A percentile compares a stretch with the other conserved stretches of the same genome.
These are phyloP conservation scores for Naja naja DNA, from an alignment of 2,113 vertebrate genomes.

Conservation along the genomic window DNA sequence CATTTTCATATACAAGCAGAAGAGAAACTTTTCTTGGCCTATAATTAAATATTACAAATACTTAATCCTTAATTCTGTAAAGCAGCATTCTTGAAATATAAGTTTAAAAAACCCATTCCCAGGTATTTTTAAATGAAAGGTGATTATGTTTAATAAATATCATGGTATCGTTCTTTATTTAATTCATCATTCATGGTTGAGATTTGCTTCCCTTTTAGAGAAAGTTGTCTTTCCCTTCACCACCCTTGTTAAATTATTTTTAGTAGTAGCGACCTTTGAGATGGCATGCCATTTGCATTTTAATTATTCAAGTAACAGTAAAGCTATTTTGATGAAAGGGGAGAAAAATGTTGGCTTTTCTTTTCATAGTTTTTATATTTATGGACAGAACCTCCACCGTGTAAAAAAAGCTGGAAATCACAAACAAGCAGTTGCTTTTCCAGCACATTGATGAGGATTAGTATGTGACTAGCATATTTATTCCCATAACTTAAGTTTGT, in stretches of 20 bases:
- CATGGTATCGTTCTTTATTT: not conserved
- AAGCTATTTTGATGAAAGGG: conserved; percentile 30
- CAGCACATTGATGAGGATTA: conserved; percentile 59
- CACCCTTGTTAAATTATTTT: not conserved
- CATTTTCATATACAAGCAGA: not conserved
- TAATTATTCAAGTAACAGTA: conserved; percentile 1
- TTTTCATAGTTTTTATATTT: conserved; percentile 40
- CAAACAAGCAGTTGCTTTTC: conserved; percentile 54
- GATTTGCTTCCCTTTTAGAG: not conserved
- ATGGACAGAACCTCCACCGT: not conserved
- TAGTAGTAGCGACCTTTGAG: not conserved
- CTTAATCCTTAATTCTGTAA: not conserved
- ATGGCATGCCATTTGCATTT: not conserved
- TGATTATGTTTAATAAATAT: not conserved
- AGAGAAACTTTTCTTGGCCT: not conserved
- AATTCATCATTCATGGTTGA: not conserved
- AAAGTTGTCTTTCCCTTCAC: not conserved
- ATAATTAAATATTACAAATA: not conserved
- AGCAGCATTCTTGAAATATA: not conserved
- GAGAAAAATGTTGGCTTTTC: conserved; percentile 29
- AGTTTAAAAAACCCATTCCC: not conserved
- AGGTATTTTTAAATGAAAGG: not conserved
- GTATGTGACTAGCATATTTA: conserved; percentile 67
- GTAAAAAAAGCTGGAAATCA: conserved; percentile 32
- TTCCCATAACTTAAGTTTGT: conserved; percentile 51